These are phyloP conservation scores for Cromileptes altivelis DNA, from an alignment of 2,113 vertebrate genomes.

Conservation along the genomic window DNA sequence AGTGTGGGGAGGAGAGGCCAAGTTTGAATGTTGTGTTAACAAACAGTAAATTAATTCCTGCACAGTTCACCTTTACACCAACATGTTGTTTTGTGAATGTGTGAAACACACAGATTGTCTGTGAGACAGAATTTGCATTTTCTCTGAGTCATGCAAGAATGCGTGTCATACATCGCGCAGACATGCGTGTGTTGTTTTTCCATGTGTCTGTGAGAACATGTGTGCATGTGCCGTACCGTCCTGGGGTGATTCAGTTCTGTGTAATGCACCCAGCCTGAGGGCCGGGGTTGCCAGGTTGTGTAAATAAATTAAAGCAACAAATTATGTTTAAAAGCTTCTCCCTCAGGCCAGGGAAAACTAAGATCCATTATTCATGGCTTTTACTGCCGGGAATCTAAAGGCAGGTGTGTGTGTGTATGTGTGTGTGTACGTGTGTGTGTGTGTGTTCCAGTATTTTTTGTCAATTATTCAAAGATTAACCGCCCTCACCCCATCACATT, in stretches of 20 bases:
- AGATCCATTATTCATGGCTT: conserved; percentile 79
- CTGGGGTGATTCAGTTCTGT: conserved; percentile 26
- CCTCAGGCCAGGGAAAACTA: conserved; percentile 72
- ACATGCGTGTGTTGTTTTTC: background rate
- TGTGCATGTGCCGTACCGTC: background rate
- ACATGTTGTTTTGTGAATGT: background rate
- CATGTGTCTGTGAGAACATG: background rate
- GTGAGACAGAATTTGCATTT: background rate
- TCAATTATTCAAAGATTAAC: conserved; percentile 71
- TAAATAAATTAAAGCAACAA: conserved; percentile 85
- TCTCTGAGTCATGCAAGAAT: background rate
- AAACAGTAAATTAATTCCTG: too few relatives aligned
- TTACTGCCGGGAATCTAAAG: conserved; percentile 69
- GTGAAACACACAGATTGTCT: conserved; percentile 3
- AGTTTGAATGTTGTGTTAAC: too few relatives aligned
- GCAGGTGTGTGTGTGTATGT: conserved; percentile 60
- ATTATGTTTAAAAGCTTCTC: conserved; percentile 82
- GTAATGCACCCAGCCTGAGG: conserved; percentile 63
- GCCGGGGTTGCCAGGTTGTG: conserved; percentile 76
- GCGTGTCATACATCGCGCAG: conserved; percentile 11
- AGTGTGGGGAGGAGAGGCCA: too few relatives aligned
- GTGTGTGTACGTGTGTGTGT: background rate
- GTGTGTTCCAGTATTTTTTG: conserved; percentile 24
- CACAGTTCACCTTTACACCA: background rate
- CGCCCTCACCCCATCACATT: conserved; percentile 49